These are phyloP conservation scores for Parnassius orleans DNA, from an alignment of 2,888 invertebrate genomes.

Conservation along the genomic window DNA sequence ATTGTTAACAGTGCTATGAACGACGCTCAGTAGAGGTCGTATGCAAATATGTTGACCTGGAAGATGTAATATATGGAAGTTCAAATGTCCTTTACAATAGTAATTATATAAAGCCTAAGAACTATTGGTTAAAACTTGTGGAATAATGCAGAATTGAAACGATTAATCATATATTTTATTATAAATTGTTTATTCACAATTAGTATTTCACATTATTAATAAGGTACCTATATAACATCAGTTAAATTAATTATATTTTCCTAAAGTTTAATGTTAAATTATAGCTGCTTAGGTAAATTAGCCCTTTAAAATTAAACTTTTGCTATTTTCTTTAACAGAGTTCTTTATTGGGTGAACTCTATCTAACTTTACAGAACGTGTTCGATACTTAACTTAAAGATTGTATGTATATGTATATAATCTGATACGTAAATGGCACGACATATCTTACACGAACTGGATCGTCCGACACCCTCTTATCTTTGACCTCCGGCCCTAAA, in stretches of 20 bases:
- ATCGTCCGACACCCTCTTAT: slow-evolving; percentile 49
- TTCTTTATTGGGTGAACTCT: slow-evolving; percentile 4
- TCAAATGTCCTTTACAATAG: slow-evolving; percentile 17
- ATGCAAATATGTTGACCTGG: slow-evolving; percentile 25
- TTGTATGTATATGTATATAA: background rate
- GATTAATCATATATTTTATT: too few relatives aligned
- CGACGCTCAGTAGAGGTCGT: slow-evolving; percentile 17
- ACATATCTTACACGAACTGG: slow-evolving; percentile 39
- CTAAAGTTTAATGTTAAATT: too few relatives aligned
- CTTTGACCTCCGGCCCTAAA: slow-evolving; percentile 53
- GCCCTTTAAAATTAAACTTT: slow-evolving; percentile 4
- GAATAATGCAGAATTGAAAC: too few relatives aligned
- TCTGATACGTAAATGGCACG: slow-evolving; percentile 24
- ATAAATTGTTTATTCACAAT: too few relatives aligned
- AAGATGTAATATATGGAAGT: slow-evolving; percentile 16
- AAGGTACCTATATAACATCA: too few relatives aligned
- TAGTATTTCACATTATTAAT: too few relatives aligned
- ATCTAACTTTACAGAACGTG: too few relatives aligned
- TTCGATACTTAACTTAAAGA: slow-evolving; percentile 1
- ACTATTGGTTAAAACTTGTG: background rate
- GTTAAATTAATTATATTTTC: too few relatives aligned
- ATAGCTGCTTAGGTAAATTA: too few relatives aligned
- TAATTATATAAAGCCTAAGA: slow-evolving; percentile 16
- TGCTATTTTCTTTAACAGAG: slow-evolving; percentile 14
- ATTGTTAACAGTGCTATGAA: slow-evolving; percentile 18